Evolutionary conservation across 2,888 invertebrate genomes (phyloP), one percentile per base, ranked within the genome.

Genomic region (Pomacea canaliculata): DNA sequence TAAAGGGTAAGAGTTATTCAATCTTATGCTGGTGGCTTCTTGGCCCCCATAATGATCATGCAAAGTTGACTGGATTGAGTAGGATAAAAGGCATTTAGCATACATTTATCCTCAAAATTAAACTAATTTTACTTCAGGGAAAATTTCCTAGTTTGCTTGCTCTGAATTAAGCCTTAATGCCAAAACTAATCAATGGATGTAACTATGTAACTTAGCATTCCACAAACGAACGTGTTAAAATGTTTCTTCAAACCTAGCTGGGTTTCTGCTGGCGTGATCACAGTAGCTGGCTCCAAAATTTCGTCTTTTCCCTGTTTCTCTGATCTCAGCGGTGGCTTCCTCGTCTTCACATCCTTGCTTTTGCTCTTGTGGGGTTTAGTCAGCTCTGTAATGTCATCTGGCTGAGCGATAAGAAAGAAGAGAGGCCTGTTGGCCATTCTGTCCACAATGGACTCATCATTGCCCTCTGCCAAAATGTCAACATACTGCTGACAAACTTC

Each of bases 391-490:
- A 92, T 92, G 78, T 93, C 93, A 60, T 93, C 93, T 3, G 93
- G 92, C 74, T 92, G 92, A 0, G 93, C 92, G 5, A 93, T 92
- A 60, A 93, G 87, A 79, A 94, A 92, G 82, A 93, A 93, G 16
- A 93, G 92, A 51, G 93, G 93, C 79, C 92, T 92, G 77, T 93
- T 92, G 1, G 92, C 91, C 90, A 91, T 90, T 59, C 86, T 80
- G 79, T 90, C 90, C 10, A 88, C 86, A 51, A 85, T 80, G 59
- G 85, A 85, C 18, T 87, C 86, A 10, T 87, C 87, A 66, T 87
- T 87, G 67, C 84, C 83, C 68, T 90, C 89, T 49, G 85, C 81
- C 71, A 89, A 82, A 73, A 90, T 85, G 67, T 89, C 86, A 10
- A 89, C 84, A 74, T 90, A 90, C 10, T 79, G 84, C 78, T 87